A percentile compares a stretch with the other conserved stretches of the same genome.
phyloP scores from a whole-genome alignment of 2,113 vertebrate species.

The Sinocyclocheilus anshuiensis region DNA sequence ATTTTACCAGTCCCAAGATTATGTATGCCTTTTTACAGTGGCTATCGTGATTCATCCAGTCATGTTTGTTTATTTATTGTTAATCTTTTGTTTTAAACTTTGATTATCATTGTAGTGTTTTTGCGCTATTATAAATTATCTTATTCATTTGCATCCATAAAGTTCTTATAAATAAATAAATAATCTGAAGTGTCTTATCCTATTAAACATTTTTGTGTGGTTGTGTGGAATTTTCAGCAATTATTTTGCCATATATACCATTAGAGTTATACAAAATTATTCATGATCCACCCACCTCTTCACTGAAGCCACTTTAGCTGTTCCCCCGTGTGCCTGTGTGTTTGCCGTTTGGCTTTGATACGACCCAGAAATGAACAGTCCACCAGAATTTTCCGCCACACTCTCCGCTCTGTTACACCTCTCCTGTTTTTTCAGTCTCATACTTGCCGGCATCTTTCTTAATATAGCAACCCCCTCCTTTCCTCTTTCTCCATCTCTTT shows the following conservation, averaged over 20 bases:
- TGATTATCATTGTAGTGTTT: not conserved
- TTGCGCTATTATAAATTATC: not conserved
- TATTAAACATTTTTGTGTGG: too few species aligned
- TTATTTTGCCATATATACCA: not conserved
- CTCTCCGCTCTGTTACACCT: slow-evolving; percentile 51
- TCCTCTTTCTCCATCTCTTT: slow-evolving; percentile 50
- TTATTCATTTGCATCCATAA: not conserved
- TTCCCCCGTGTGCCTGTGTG: slow-evolving; percentile 39
- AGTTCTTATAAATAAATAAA: not conserved
- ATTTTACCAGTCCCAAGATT: too few species aligned
- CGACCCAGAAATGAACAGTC: slow-evolving; percentile 61
- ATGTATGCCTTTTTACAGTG: not conserved
- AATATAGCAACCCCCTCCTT: slow-evolving; percentile 58
- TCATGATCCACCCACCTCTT: not conserved
- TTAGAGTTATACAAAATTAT: not conserved
- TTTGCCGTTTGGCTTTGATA: slow-evolving; percentile 70
- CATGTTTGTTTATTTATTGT: not conserved
- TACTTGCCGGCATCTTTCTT: slow-evolving; percentile 44
- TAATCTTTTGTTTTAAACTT: not conserved
- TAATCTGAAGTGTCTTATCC: not conserved
- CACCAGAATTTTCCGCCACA: slow-evolving; percentile 49
- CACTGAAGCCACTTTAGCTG: slow-evolving; percentile 57
- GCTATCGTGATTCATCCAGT: not conserved
- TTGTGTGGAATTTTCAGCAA: not conserved
- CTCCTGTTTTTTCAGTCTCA: slow-evolving; percentile 60